phyloP scores from a whole-genome alignment of 2,888 invertebrate species.

The Eupithecia inturbata region DNA sequence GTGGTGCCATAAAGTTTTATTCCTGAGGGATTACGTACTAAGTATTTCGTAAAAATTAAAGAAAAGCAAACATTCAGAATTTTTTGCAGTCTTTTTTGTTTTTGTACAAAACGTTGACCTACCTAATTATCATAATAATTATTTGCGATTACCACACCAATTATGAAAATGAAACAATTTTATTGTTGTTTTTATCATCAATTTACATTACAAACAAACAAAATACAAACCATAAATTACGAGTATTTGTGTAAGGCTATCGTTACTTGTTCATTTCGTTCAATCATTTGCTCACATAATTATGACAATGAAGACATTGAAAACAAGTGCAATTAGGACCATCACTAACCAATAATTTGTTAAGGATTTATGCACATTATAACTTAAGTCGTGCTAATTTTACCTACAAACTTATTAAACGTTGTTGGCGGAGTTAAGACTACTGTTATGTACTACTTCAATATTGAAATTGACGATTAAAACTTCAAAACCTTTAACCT shows the following conservation, averaged over 20 bases:
- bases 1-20: too few species aligned
- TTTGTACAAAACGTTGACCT: too few species aligned
- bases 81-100: neutral
- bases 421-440: neutral
- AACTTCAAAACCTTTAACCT: too few species aligned
- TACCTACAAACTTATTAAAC: neutral
- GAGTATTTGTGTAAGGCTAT: neutral
- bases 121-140: neutral
- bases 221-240: neutral
- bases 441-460: too few species aligned
- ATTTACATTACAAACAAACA: neutral
- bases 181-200: neutral
- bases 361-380: neutral
- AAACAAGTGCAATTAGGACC: conserved; percentile 12
- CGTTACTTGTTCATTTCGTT: conserved; percentile 3
- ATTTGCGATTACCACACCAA: neutral
- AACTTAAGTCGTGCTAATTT: neutral
- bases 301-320: conserved; percentile 15
- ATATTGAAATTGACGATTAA: neutral
- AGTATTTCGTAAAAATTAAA: neutral
- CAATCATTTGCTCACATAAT: conserved; percentile 14
- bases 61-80: neutral
- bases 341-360: neutral
- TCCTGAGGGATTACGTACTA: too few species aligned
- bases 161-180: neutral